Percentiles rank a stretch among this genome's conserved stretches.
Evolutionary conservation across 1,140 invertebrate species (phyloP).

Genomic region (Nephila pilipes): DNA sequence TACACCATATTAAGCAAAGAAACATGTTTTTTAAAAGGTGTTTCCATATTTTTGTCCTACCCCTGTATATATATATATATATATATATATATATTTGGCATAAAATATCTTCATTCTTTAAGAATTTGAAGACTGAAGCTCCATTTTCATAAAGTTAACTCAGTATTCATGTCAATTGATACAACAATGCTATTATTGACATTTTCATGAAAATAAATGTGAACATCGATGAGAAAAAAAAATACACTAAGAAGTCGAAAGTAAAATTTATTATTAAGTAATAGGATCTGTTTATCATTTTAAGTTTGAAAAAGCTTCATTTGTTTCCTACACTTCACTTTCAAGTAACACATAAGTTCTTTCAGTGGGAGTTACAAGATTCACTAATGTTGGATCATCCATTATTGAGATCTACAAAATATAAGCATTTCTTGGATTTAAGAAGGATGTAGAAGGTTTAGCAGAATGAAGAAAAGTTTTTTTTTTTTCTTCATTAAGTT

Average conservation of each 20-base stretch:
- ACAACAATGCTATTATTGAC: not conserved
- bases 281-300: not conserved
- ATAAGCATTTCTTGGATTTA: not conserved
- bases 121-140: not conserved
- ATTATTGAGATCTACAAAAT: not conserved
- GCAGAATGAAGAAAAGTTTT: slow-evolving; percentile 12
- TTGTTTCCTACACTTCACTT: not conserved
- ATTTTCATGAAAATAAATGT: not conserved
- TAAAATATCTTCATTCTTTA: not conserved
- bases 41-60: too few relatives aligned
- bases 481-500: not conserved
- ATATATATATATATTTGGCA: not conserved
- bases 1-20: too few relatives aligned
- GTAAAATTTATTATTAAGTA: not conserved
- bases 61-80: too few relatives aligned
- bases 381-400: not conserved
- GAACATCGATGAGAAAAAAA: not conserved
- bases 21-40: too few relatives aligned
- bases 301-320: not conserved
- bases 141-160: not conserved
- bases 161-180: not conserved
- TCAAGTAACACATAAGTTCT: not conserved
- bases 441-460: not conserved
- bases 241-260: not conserved
- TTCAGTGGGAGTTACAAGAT: not conserved